These are phyloP conservation scores for Temnopleurus reevesii DNA, from an alignment of 53 echinoderm and acorn worm species.

Conservation along the genomic window DNA sequence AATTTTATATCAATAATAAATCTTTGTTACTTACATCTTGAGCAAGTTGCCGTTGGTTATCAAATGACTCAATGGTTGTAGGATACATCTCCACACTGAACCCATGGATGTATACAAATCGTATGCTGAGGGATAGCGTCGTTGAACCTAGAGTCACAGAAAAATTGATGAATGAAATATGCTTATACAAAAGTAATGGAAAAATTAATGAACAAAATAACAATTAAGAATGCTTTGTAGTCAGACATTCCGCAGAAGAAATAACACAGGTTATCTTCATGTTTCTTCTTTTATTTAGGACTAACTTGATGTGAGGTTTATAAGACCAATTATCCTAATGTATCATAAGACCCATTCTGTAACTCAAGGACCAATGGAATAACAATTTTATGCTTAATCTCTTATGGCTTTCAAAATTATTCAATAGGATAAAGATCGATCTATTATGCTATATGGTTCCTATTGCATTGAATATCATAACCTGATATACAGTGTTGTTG, in stretches of 20 bases:
- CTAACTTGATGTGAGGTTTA: no score
- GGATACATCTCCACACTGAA: not conserved
- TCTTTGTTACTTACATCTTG: constrained; percentile 12
- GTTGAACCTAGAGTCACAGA: not conserved
- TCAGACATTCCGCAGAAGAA: not conserved
- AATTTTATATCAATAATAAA: not conserved
- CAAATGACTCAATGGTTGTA: not conserved
- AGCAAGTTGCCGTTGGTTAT: not conserved
- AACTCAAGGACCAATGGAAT: no score
- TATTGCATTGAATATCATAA: no score
- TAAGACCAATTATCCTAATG: no score
- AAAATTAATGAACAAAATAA: not conserved
- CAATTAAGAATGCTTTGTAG: not conserved
- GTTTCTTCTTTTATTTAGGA: not conserved
- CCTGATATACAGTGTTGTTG: no score
- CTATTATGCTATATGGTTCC: no score
- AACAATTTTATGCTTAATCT: no score
- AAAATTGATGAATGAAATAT: not conserved
- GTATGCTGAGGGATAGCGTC: not conserved
- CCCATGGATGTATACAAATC: not conserved
- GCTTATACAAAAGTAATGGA: not conserved
- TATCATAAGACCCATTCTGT: no score
- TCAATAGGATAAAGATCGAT: no score
- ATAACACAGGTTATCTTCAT: not conserved
- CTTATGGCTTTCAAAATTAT: no score